Evolutionary conservation across 2,797 vertebrate species (phyloP).

Genomic region (Melanotaenia parkinsoni): DNA sequence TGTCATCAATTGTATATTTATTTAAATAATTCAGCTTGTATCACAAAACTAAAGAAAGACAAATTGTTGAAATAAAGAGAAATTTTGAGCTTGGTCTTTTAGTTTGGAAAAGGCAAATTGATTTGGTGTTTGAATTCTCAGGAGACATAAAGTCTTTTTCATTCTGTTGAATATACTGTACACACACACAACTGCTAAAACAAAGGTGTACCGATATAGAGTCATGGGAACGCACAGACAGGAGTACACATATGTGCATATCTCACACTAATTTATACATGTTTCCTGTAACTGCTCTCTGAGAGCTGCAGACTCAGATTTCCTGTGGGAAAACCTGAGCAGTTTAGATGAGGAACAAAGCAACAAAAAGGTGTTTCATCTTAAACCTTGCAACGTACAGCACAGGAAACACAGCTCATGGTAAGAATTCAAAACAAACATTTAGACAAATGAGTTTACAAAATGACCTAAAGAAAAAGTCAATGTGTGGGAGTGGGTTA

Average conservation of each 20-base stretch:
- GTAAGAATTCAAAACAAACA: slow-evolving; percentile 25
- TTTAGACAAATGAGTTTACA: slow-evolving; percentile 31
- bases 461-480: slow-evolving; percentile 32
- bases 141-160: slow-evolving; percentile 57
- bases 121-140: slow-evolving; percentile 65
- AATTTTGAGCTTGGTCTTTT: not conserved
- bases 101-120: slow-evolving; percentile 9
- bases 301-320: slow-evolving; percentile 22
- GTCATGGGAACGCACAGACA: slow-evolving; percentile 24
- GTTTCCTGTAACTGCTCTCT: slow-evolving; percentile 16
- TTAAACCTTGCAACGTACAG: slow-evolving; percentile 3
- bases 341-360: slow-evolving; percentile 2
- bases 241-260: slow-evolving; percentile 18
- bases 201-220: slow-evolving; percentile 40
- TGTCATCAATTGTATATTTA: not conserved
- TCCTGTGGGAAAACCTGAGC: slow-evolving; percentile 15
- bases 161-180: slow-evolving; percentile 41
- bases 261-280: slow-evolving; percentile 17
- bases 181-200: slow-evolving; percentile 26
- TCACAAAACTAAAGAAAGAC: not conserved
- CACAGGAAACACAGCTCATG: slow-evolving; percentile 16
- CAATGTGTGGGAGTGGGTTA: slow-evolving; percentile 29
- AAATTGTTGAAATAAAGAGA: not conserved
- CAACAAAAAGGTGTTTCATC: not conserved
- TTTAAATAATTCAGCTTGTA: not conserved